Evolutionary conservation across 2,888 invertebrate genomes (phyloP).

Genomic region (Zonitis immaculata): DNA sequence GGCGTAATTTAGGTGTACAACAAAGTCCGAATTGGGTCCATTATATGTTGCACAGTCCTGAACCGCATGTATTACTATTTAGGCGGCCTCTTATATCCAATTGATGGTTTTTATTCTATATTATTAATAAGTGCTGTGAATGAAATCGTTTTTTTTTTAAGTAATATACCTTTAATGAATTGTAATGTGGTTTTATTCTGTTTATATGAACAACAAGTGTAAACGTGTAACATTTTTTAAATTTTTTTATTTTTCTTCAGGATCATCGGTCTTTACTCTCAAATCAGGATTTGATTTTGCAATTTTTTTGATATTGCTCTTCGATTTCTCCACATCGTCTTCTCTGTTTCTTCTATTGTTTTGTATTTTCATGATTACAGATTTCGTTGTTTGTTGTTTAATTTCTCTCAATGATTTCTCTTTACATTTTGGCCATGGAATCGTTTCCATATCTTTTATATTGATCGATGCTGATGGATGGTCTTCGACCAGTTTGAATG

Average conservation of each 20-base stretch:
- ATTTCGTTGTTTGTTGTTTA: background rate
- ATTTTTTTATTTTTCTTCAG: background rate
- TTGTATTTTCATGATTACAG: background rate
- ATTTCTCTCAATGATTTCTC: background rate
- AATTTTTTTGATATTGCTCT: background rate
- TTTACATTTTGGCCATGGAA: background rate
- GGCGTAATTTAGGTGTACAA: slow-evolving; percentile 91
- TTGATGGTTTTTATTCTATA: background rate
- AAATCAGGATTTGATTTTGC: background rate
- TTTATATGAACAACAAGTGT: no score
- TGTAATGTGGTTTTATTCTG: no score
- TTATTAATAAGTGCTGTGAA: background rate
- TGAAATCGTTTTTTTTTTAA: background rate
- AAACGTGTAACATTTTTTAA: background rate
- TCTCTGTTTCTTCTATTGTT: no score
- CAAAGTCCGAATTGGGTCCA: slow-evolving; percentile 90
- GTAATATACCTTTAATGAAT: no score
- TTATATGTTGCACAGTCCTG: slow-evolving; percentile 88
- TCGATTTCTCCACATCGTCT: background rate
- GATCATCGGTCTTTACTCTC: no score
- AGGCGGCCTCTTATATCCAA: slow-evolving; percentile 51
- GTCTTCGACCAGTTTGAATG: background rate
- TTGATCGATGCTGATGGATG: background rate
- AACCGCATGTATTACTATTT: slow-evolving; percentile 83
- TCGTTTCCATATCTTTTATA: no score